These are phyloP conservation scores for Heliconius nattereri DNA, from an alignment of 1,140 invertebrate genomes.

Conservation along the genomic window DNA sequence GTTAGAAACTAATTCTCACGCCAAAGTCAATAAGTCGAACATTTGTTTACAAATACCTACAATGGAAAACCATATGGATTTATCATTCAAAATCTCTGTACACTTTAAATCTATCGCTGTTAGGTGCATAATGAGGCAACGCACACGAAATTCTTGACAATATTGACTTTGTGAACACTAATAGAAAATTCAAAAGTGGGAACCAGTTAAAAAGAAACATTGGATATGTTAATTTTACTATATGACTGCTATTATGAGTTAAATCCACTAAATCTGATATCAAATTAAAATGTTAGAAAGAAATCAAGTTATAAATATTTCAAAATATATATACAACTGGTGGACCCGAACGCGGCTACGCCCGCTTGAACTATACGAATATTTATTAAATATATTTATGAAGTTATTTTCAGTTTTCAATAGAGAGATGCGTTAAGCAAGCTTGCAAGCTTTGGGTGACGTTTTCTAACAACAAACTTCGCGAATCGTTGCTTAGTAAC, in stretches of 20 bases:
- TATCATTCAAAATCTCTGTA: conserved; percentile 52
- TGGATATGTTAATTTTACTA: conserved; percentile 69
- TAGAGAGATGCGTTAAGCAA: too few relatives aligned
- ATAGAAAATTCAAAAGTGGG: conserved; percentile 65
- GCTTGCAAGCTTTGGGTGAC: too few relatives aligned
- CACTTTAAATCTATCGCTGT: conserved; percentile 41
- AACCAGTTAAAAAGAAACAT: conserved; percentile 74
- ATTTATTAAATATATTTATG: too few relatives aligned
- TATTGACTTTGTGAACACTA: conserved; percentile 68
- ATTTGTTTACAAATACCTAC: conserved; percentile 69
- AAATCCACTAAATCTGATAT: conserved; percentile 13
- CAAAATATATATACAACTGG: conserved; percentile 28
- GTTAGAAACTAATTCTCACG: conserved; percentile 71
- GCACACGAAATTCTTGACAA: conserved; percentile 58
- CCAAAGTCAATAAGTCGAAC: conserved; percentile 61
- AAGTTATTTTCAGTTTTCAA: too few relatives aligned
- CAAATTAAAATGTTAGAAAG: conserved; percentile 4
- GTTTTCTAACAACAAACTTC: too few relatives aligned
- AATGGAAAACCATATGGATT: conserved; percentile 64
- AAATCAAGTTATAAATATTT: conserved; percentile 42
- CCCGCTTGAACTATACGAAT: too few relatives aligned
- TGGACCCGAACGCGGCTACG: too few relatives aligned
- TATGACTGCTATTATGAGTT: conserved; percentile 44
- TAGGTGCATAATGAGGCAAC: conserved; percentile 29
- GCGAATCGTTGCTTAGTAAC: too few relatives aligned